phyloP scores from a whole-genome alignment of 2,113 vertebrate genomes.

The Climacteris rufus region DNA sequence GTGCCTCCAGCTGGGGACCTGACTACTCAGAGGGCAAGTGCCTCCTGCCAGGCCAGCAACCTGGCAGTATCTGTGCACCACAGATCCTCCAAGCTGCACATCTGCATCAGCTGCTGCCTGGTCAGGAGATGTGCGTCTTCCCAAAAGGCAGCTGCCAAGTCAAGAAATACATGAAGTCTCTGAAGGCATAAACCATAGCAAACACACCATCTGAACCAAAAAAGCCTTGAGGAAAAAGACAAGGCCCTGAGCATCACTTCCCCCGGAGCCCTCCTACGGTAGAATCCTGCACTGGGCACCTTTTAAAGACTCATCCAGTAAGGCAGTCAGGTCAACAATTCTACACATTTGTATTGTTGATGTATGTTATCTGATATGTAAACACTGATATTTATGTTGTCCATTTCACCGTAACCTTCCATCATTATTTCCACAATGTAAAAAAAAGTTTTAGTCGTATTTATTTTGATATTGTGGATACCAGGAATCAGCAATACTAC shows the following conservation, averaged over 20 bases:
- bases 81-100: background rate
- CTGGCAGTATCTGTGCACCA: rapidly evolving
- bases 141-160: background rate
- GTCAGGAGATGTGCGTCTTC: rapidly evolving
- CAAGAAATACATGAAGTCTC: background rate
- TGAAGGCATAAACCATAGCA: background rate
- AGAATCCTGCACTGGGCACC: background rate
- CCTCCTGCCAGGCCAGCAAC: background rate
- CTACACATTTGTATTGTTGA: background rate
- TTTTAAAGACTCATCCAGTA: background rate
- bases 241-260: background rate
- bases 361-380: background rate
- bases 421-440: background rate
- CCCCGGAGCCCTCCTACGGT: background rate
- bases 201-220: background rate
- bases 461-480: background rate
- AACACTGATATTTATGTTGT: background rate
- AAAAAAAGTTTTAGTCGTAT: background rate
- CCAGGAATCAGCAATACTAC: background rate
- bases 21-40: background rate
- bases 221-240: background rate
- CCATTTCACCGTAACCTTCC: background rate
- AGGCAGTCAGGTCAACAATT: background rate
- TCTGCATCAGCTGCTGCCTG: background rate
- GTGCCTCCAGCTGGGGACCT: background rate